Conservation (phyloP, 2,888 invertebrate species). For the Oscheius sp. region DNA sequence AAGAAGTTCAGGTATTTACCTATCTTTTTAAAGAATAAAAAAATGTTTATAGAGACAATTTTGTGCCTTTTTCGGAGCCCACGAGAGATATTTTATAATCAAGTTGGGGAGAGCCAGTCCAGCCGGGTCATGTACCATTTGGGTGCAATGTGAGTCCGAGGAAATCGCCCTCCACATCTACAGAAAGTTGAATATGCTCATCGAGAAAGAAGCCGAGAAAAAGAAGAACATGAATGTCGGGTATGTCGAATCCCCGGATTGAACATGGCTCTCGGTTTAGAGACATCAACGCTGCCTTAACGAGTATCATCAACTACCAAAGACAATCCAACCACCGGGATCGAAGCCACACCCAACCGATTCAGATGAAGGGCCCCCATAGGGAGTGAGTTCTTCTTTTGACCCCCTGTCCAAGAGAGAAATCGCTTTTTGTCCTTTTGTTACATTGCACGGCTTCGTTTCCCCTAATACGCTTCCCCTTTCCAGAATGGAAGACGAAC, state of each 20-base stretch:
- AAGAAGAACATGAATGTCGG: slow-evolving; percentile 32
- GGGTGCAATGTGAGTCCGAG: slow-evolving; percentile 36
- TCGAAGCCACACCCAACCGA: slow-evolving; percentile 35
- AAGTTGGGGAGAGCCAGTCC: slow-evolving; percentile 59
- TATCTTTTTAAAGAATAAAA: not conserved
- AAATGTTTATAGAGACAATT: slow-evolving; percentile 48
- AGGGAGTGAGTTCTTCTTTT: slow-evolving; percentile 26
- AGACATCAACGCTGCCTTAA: slow-evolving; percentile 1
- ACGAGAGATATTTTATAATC: slow-evolving; percentile 63
- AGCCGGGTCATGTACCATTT: slow-evolving; percentile 58
- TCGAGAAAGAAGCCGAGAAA: slow-evolving; percentile 34
- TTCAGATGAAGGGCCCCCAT: slow-evolving; percentile 6
- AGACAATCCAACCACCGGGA: slow-evolving; percentile 26
- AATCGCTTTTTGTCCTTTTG: not conserved
- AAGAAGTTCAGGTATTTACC: slow-evolving; percentile 57
- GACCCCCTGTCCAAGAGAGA: not conserved
- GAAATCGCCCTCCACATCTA: slow-evolving; percentile 34
- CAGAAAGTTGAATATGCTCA: slow-evolving; percentile 27
- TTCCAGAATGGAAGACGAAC: slow-evolving; percentile 9
- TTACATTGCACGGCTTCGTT: slow-evolving; percentile 17
- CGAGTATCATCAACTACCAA: not conserved
- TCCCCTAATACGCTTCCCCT: not conserved
- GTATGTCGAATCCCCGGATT: not conserved
- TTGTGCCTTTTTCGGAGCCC: slow-evolving; percentile 58
- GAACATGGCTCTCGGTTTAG: not conserved